Percentiles rank a stretch among this genome's conserved stretches.
phyloP scores from a whole-genome alignment of 2,888 invertebrate species.

The Brachycybe producta region DNA sequence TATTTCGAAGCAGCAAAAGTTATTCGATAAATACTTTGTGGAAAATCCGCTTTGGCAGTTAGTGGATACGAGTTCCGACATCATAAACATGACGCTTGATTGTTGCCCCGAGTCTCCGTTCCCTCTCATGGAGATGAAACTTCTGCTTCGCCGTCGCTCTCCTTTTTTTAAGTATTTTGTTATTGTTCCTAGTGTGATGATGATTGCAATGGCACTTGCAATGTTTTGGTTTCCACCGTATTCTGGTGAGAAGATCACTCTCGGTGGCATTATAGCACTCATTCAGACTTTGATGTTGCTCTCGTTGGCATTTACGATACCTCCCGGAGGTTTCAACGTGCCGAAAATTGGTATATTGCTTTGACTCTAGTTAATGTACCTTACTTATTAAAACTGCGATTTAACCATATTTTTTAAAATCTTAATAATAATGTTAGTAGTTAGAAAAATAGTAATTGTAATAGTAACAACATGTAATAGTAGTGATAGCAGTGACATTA shows the following conservation, averaged over 20 bases:
- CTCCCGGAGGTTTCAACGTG: slow-evolving; percentile 1
- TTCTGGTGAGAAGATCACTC: slow-evolving; percentile 8
- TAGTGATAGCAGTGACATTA: no score
- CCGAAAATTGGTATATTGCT: slow-evolving; percentile 3
- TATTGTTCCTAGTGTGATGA: slow-evolving; percentile 3
- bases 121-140: neutral
- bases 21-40: neutral
- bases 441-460: no score
- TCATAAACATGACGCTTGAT: neutral
- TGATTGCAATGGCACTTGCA: neutral
- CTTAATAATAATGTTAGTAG: no score
- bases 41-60: slow-evolving; percentile 4
- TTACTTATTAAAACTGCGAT: no score
- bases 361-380: no score
- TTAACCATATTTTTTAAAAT: no score
- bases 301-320: neutral
- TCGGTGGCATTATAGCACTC: slow-evolving; percentile 4
- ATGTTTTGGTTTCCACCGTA: slow-evolving; percentile 8
- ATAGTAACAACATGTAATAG: no score
- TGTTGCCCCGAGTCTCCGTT: neutral
- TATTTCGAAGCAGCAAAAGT: neutral
- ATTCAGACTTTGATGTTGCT: slow-evolving; percentile 2
- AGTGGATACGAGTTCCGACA: neutral
- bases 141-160: neutral
- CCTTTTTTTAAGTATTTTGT: slow-evolving; percentile 4